Conservation (phyloP, 2,797 vertebrate species). For the Columba guinea region DNA sequence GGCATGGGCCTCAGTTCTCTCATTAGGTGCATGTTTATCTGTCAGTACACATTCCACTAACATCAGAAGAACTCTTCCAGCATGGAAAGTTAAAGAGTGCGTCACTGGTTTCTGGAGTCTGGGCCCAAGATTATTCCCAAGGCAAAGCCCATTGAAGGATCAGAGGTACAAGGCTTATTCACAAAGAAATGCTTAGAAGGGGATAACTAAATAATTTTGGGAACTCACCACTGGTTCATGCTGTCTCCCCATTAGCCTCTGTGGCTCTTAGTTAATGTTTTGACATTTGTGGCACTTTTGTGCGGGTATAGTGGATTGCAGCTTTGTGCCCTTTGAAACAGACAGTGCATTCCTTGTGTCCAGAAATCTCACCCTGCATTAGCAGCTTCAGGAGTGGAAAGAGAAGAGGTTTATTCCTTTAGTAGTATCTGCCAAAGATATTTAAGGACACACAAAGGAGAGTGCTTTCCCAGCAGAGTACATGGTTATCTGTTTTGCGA, state of each 20-base stretch:
- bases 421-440: not conserved
- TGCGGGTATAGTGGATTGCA: not conserved
- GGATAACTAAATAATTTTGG: not conserved
- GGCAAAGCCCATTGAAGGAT: not conserved
- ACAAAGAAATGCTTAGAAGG: not conserved
- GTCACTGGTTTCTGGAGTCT: not conserved
- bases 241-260: not conserved
- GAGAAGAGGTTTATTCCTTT: not conserved
- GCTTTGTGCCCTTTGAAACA: not conserved
- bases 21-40: not conserved
- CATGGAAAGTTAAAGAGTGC: not conserved
- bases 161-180: not conserved
- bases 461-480: constrained; percentile 30
- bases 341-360: not conserved
- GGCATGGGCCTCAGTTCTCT: not conserved
- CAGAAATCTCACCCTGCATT: not conserved
- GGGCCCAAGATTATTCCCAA: not conserved
- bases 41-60: not conserved
- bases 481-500: constrained; percentile 26
- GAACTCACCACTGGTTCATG: not conserved
- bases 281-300: not conserved
- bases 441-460: not conserved
- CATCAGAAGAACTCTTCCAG: not conserved
- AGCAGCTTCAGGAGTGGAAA: not conserved
- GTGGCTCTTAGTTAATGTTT: not conserved